Conservation (phyloP, 1,140 invertebrate genomes). For the Antheraea pernyi region DNA sequence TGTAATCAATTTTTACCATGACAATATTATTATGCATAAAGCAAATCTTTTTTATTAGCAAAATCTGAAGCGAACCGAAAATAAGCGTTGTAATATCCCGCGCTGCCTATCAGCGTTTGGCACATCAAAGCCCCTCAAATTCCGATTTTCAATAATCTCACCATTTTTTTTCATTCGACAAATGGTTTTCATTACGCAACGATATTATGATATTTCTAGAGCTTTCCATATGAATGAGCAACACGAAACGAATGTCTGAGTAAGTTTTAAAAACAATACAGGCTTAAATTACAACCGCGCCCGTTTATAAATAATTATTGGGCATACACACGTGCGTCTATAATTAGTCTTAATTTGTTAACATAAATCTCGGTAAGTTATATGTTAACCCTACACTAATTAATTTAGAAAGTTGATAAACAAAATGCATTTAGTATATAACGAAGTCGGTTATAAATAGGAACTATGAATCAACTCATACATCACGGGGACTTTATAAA, state of each 20-base stretch:
- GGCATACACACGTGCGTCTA: too few species aligned
- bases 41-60: constrained; percentile 13
- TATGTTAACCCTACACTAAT: too few species aligned
- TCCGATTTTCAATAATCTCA: constrained; percentile 42
- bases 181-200: constrained; percentile 39
- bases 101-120: constrained; percentile 13
- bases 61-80: constrained; percentile 14
- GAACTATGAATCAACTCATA: too few species aligned
- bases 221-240: constrained; percentile 39
- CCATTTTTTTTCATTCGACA: constrained; percentile 28
- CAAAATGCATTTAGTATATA: too few species aligned
- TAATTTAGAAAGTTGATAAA: too few species aligned
- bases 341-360: too few species aligned
- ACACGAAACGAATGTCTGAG: constrained; percentile 13
- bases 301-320: not conserved
- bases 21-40: constrained; percentile 13
- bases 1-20: not conserved
- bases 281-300: not conserved
- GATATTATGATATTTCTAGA: constrained; percentile 38
- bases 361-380: too few species aligned
- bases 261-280: constrained; percentile 5
- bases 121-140: constrained; percentile 32
- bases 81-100: constrained; percentile 14
- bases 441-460: too few species aligned
- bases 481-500: too few species aligned